Evolutionary conservation across 2,797 vertebrate species (phyloP).

Genomic region (Muscicapa striata): DNA sequence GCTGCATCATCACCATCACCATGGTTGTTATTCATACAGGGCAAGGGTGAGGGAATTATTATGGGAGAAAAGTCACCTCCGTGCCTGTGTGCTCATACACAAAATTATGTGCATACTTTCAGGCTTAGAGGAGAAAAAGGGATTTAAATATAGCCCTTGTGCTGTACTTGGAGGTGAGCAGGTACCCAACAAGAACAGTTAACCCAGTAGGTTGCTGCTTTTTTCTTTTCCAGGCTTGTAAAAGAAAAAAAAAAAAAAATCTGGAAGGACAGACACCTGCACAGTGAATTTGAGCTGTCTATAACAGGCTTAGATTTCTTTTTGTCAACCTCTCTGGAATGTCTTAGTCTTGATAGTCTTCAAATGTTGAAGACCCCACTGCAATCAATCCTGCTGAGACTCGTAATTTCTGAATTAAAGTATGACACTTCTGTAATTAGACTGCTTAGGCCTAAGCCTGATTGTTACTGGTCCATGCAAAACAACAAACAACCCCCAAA

Average conservation of each 20-base stretch:
- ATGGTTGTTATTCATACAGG: background rate
- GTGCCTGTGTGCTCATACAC: background rate
- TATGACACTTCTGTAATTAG: background rate
- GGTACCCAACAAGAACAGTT: background rate
- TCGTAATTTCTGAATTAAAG: background rate
- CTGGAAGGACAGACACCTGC: background rate
- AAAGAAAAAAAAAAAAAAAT: background rate
- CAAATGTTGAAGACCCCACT: background rate
- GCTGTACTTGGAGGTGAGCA: background rate
- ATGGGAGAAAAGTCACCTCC: slow-evolving; percentile 9
- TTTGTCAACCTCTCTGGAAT: background rate
- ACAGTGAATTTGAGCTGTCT: background rate
- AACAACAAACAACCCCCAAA: background rate
- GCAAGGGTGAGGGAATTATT: slow-evolving; percentile 42
- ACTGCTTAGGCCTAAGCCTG: background rate
- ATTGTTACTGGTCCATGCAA: background rate
- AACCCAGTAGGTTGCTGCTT: background rate
- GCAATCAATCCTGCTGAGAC: background rate
- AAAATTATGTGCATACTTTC: background rate
- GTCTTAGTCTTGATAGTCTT: background rate
- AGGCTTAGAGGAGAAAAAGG: background rate
- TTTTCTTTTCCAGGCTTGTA: background rate
- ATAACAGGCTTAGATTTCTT: background rate
- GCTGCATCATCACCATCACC: slow-evolving; percentile 18
- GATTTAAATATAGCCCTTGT: background rate